Evolutionary conservation across 1,140 invertebrate species (phyloP).

Genomic region (Gryllus bimaculatus): DNA sequence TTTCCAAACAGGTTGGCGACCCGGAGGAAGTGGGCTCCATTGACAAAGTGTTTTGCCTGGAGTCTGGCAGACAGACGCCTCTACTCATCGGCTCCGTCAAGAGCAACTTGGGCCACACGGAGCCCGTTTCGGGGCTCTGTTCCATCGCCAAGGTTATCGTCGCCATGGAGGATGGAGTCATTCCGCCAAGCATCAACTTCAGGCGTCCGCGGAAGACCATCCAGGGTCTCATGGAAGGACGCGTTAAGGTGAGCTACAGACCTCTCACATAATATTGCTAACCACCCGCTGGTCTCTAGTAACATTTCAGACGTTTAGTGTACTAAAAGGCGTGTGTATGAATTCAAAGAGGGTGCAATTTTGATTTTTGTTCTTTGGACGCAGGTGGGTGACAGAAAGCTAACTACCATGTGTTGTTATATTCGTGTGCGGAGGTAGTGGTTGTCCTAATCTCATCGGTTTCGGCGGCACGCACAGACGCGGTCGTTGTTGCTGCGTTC

Average conservation of each 20-base stretch:
- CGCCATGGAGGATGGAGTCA: conserved; percentile 56
- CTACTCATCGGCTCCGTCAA: conserved; percentile 83
- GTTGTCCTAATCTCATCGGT: no score
- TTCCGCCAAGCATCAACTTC: conserved; percentile 76
- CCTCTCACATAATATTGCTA: no score
- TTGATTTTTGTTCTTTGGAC: no score
- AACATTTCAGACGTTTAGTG: no score
- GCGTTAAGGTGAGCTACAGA: conserved; percentile 35
- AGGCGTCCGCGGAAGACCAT: conserved; percentile 61
- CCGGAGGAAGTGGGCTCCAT: conserved; percentile 81
- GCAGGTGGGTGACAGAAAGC: no score
- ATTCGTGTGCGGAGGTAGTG: no score
- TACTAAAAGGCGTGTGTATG: no score
- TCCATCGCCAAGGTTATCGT: conserved; percentile 69
- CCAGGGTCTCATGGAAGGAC: conserved; percentile 53
- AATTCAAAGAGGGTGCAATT: no score
- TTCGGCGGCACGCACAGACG: no score
- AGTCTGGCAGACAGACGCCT: conserved; percentile 44
- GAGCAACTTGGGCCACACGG: conserved; percentile 88
- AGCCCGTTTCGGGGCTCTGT: conserved; percentile 75
- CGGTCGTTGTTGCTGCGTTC: conserved; percentile 56
- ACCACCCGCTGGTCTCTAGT: no score
- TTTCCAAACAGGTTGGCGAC: conserved; percentile 52
- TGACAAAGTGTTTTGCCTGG: conserved; percentile 66
- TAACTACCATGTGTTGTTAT: no score